phyloP scores from a whole-genome alignment of 2,797 vertebrate species.

The Peromyscus attwateri region DNA sequence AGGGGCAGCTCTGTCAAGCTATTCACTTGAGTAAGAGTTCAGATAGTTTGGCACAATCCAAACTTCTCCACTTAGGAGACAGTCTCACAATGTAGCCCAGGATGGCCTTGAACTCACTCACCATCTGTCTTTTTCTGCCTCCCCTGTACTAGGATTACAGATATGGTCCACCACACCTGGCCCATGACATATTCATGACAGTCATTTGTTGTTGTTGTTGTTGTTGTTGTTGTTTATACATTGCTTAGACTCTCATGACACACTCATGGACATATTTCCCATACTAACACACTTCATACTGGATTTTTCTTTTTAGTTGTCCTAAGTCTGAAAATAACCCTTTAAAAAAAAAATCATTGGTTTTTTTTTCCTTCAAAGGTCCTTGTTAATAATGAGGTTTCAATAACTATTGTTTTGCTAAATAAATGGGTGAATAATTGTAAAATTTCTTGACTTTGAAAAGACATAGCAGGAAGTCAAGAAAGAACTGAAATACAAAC shows the following conservation, averaged over 20 bases:
- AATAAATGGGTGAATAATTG: not conserved
- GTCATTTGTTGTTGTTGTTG: not conserved
- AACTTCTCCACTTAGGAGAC: not conserved
- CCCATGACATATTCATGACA: not conserved
- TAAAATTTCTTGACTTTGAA: not conserved
- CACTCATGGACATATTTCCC: not conserved
- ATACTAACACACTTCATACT: not conserved
- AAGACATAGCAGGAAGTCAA: not conserved
- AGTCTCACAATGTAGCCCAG: not conserved
- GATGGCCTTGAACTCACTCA: not conserved
- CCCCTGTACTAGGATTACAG: not conserved
- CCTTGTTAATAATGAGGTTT: not conserved
- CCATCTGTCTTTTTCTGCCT: not conserved
- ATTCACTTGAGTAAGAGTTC: not conserved
- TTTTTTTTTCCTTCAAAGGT: not conserved
- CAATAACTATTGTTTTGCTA: not conserved
- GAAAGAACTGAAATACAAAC: not conserved
- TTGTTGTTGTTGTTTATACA: not conserved
- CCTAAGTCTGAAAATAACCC: not conserved
- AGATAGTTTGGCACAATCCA: not conserved
- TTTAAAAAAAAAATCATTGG: not conserved
- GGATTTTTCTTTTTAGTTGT: constrained; percentile 17
- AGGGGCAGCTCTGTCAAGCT: not conserved
- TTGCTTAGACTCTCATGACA: not conserved
- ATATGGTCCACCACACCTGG: not conserved